phyloP scores from a whole-genome alignment of 30 jellyfish, hydroid and myxozoan species.

The Haliclystus octoradiatus region DNA sequence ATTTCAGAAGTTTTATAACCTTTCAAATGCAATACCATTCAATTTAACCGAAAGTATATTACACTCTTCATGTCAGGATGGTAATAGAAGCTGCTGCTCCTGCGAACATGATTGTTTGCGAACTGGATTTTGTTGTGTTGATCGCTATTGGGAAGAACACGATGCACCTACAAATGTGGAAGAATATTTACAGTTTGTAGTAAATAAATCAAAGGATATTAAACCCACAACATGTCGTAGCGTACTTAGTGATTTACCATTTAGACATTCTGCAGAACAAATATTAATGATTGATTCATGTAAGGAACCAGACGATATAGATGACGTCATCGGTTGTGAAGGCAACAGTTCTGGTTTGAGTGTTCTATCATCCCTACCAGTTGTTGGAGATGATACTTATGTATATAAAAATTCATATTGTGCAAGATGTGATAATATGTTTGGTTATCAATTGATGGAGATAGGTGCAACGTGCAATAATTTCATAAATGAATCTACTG shows the following conservation, averaged over 20 bases:
- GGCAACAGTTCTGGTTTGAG: not conserved
- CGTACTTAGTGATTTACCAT: not conserved
- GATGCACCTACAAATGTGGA: not conserved
- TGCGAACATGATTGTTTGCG: not conserved
- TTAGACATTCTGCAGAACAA: not conserved
- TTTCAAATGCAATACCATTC: not conserved
- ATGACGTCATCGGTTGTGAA: not conserved
- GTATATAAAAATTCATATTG: conserved; percentile 1
- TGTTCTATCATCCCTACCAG: not conserved
- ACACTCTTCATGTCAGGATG: not conserved
- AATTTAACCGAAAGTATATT: not conserved
- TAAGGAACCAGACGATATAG: not conserved
- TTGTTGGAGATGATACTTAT: not conserved
- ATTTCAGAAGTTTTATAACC: not conserved
- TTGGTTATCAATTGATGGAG: not conserved
- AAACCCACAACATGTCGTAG: not conserved
- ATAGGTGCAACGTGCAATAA: not conserved
- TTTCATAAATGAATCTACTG: not conserved
- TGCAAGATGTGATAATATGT: not conserved
- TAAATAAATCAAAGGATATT: not conserved
- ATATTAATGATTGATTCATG: not conserved
- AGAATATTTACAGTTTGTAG: not conserved
- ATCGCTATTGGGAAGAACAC: not conserved
- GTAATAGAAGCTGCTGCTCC: not conserved
- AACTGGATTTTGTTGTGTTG: not conserved